Conservation (phyloP, 2,113 vertebrate species). For the Gasterosteus aculeatus region DNA sequence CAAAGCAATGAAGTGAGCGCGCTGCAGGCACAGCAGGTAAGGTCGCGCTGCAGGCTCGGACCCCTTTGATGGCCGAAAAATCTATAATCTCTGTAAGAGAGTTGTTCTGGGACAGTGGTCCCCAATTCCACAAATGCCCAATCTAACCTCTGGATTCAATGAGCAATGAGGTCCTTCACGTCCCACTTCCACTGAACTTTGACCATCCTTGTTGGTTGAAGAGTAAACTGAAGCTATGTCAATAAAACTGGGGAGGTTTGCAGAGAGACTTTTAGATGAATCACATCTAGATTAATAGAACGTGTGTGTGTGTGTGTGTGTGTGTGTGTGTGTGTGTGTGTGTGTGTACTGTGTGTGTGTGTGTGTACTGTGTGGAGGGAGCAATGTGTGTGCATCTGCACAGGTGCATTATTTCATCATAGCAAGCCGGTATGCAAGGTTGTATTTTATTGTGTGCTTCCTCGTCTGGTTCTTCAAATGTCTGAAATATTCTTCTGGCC, state of each 20-base stretch:
- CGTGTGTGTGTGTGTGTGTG: slow-evolving; percentile 7
- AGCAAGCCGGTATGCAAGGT: neutral
- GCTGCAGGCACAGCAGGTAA: slow-evolving; percentile 37
- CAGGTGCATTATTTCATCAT: slow-evolving; percentile 7
- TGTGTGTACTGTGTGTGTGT: neutral
- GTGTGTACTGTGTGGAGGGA: neutral
- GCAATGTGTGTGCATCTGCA: neutral
- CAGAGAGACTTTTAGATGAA: slow-evolving; percentile 33
- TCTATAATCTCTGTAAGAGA: slow-evolving; percentile 30
- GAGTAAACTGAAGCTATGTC: slow-evolving; percentile 29
- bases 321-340: no score
- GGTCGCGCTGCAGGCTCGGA: slow-evolving; percentile 29
- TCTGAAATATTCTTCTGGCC: slow-evolving; percentile 11
- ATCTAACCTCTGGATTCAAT: slow-evolving; percentile 30
- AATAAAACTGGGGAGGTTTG: slow-evolving; percentile 28
- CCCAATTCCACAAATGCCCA: slow-evolving; percentile 29
- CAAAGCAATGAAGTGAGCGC: slow-evolving; percentile 33
- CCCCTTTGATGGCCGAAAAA: slow-evolving; percentile 38
- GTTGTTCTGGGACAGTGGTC: slow-evolving; percentile 7
- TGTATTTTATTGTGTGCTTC: neutral
- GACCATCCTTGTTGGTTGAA: slow-evolving; percentile 30
- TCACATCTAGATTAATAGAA: slow-evolving; percentile 35
- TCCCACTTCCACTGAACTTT: slow-evolving; percentile 12
- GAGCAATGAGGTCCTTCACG: slow-evolving; percentile 12
- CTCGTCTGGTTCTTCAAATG: slow-evolving; percentile 17